These are phyloP conservation scores for Fabriciana adippe DNA, from an alignment of 2,888 invertebrate genomes.

Conservation along the genomic window DNA sequence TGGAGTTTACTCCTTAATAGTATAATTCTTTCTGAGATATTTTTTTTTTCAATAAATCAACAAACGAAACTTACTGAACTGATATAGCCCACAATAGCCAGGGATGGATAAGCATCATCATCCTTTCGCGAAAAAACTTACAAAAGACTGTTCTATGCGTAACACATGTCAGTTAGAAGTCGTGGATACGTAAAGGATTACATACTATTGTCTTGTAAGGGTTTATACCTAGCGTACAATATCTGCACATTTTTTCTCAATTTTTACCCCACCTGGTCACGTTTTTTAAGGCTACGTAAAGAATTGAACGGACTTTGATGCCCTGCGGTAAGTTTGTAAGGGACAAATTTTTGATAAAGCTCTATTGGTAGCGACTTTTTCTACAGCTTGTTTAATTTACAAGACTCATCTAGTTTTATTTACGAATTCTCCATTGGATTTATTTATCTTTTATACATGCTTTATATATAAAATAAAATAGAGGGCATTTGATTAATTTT, in stretches of 20 bases:
- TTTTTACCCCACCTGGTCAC: constrained; percentile 66
- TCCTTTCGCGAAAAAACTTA: constrained; percentile 44
- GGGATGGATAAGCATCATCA: constrained; percentile 36
- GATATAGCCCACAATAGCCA: constrained; percentile 36
- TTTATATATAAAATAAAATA: too few relatives aligned
- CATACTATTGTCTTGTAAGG: constrained; percentile 49
- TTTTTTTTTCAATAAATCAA: constrained; percentile 24
- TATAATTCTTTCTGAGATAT: constrained; percentile 22
- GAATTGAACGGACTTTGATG: constrained; percentile 19
- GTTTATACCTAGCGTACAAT: constrained; percentile 45
- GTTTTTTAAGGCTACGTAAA: constrained; percentile 65
- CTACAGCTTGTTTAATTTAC: constrained; percentile 22
- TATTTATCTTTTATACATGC: too few relatives aligned
- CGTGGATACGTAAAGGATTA: constrained; percentile 56
- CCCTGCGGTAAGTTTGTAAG: constrained; percentile 48
- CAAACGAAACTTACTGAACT: constrained; percentile 19
- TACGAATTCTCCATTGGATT: not conserved
- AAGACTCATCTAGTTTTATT: constrained; percentile 6
- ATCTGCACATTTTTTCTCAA: constrained; percentile 53
- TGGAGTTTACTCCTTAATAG: not conserved
- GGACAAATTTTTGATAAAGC: constrained; percentile 61
- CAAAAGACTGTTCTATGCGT: constrained; percentile 62
- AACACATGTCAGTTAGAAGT: constrained; percentile 66
- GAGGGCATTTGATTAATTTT: too few relatives aligned
- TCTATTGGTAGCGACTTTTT: constrained; percentile 49